These are phyloP conservation scores for Sinonovacula constricta DNA, from an alignment of 1,140 invertebrate genomes.

Conservation along the genomic window DNA sequence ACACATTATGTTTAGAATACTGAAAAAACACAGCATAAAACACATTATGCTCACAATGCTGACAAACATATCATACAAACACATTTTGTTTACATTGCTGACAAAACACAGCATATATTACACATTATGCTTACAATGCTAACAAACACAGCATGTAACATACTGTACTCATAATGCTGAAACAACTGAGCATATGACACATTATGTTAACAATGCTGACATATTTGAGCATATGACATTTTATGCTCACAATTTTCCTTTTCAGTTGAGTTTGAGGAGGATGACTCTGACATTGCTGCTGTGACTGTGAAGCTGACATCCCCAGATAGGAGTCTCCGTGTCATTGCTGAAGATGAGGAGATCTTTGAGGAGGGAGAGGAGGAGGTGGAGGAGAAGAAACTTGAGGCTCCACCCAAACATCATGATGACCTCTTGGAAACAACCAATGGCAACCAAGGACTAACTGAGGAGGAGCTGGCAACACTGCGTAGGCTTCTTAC, in stretches of 20 bases:
- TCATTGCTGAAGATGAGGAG: constrained; percentile 74
- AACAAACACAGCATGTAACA: too few species aligned
- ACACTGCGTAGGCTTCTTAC: constrained; percentile 70
- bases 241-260: neutral
- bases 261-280: constrained; percentile 53
- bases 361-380: constrained; percentile 52
- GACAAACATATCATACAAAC: too few species aligned
- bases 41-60: too few species aligned
- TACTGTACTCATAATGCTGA: too few species aligned
- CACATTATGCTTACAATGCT: too few species aligned
- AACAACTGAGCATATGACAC: too few species aligned
- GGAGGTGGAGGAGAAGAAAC: constrained; percentile 39
- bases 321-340: constrained; percentile 65
- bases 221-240: too few species aligned
- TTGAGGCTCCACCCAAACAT: constrained; percentile 21
- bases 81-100: too few species aligned
- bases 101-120: too few species aligned
- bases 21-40: too few species aligned
- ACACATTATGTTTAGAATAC: too few species aligned
- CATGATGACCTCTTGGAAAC: constrained; percentile 64
- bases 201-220: too few species aligned
- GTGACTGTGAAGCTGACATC: constrained; percentile 51
- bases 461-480: constrained; percentile 66
- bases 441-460: constrained; percentile 56
- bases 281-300: constrained; percentile 43